Base-by-base conservation (phyloP, 2,888 invertebrate species). In the Morinoia aosen region DNA sequence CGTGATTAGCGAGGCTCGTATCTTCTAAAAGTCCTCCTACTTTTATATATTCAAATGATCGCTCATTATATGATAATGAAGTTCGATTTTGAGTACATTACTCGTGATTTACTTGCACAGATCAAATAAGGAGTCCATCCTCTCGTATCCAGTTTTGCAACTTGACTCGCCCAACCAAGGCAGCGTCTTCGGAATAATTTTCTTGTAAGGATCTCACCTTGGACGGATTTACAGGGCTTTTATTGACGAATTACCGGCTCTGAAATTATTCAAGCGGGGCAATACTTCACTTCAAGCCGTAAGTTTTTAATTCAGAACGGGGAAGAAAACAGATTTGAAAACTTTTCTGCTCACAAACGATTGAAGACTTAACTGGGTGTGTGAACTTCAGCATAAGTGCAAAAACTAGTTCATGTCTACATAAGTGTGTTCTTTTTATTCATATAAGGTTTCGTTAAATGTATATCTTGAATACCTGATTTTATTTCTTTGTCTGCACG, bases 61-160 rank as follows among this genome's bases (percentile, higher is more conserved):
- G 12, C 90, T 90, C 48, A 90, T 40, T 90, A 90, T 90, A 90
- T 90, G 90, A 90, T 90, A 90, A 90, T 90, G 90, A 90, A 90
- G 90, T 90, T 90, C 48, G 90, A 90, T 90, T 90, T 90, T 76
- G 76, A 76, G 76, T 76, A 25, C 76, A 76, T 76, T 76, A 76
- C 76, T 76, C 76, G 76, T 76, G 76, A 76, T 76, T 76, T 76
- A 76, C 76, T 19, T 16, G 76, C 76, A 76, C 76, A 76, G 76
- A 76, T 76, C 76, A 76, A 76, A 76, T 76, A 76, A 76, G 76
- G 76, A 76, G 76, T 76, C 76, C 33, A 76, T 76, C 76, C 25
- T 33, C 33, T 76, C 33, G 33, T 33, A 33, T 76, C 76, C 76
- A 25, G 76, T 76, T 76, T 33, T 76, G 10, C 25, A 19, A 76